Percentiles rank a stretch among this genome's conserved stretches.
These are phyloP conservation scores for Parascotia fuliginaria DNA, from an alignment of 2,888 invertebrate species.

Conservation along the genomic window DNA sequence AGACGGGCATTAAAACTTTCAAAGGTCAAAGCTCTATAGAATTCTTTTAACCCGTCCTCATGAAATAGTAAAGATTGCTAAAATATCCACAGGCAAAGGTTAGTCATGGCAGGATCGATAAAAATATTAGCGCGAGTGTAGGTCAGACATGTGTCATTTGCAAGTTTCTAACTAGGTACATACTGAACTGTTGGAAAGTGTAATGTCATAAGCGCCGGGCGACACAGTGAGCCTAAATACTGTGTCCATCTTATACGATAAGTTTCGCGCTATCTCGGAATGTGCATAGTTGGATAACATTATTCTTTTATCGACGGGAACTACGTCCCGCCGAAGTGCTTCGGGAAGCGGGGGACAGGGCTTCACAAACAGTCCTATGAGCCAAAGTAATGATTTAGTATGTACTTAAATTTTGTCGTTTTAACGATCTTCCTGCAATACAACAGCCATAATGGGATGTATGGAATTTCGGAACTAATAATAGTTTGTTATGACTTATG, in stretches of 20 bases:
- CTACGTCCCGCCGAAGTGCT: constrained; percentile 11
- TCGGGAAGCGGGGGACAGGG: constrained; percentile 17
- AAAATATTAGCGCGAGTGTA: constrained; percentile 24
- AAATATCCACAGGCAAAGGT: constrained; percentile 20
- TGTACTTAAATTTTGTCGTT: constrained; percentile 30
- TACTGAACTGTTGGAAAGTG: constrained; percentile 18
- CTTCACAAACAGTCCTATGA: constrained; percentile 21
- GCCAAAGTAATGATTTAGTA: constrained; percentile 31
- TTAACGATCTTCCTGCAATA: constrained; percentile 21
- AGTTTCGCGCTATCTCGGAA: constrained; percentile 33
- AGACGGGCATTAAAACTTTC: background rate
- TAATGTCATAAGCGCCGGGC: constrained; percentile 10
- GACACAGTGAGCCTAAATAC: constrained; percentile 21
- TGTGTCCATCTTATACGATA: constrained; percentile 27
- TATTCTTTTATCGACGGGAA: constrained; percentile 33
- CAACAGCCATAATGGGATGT: constrained; percentile 13
- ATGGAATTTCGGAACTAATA: background rate
- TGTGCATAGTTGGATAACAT: constrained; percentile 32
- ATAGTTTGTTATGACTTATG: background rate
- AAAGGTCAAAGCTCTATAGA: constrained; percentile 14
- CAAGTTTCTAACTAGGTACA: constrained; percentile 27
- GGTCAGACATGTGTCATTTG: constrained; percentile 18
- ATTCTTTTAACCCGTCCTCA: constrained; percentile 2
- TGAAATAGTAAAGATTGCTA: constrained; percentile 12
- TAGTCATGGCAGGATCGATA: constrained; percentile 31